These are phyloP conservation scores for Xestia c-nigrum DNA, from an alignment of 2,888 invertebrate genomes.

Conservation along the genomic window DNA sequence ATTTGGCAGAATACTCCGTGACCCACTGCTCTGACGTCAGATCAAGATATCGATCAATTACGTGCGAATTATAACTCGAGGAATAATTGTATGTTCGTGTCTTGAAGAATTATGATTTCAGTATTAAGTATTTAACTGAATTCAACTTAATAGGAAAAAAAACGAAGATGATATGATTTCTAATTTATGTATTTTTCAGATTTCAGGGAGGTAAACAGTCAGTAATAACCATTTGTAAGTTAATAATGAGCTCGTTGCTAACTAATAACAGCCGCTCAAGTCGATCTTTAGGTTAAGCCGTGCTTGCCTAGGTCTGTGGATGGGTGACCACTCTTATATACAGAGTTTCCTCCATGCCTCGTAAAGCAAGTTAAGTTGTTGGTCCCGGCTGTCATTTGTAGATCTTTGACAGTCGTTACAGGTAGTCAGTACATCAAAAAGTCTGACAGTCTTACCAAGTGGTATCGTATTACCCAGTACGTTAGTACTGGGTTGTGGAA, in stretches of 20 bases:
- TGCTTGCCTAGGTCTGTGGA: too few species aligned
- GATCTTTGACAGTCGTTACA: too few species aligned
- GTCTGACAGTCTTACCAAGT: too few species aligned
- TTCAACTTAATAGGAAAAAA: background rate
- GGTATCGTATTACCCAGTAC: too few species aligned
- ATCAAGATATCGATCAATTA: slow-evolving; percentile 28
- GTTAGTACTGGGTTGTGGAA: too few species aligned
- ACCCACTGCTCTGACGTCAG: slow-evolving; percentile 39
- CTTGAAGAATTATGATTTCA: background rate
- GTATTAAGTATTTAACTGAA: background rate
- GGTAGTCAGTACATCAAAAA: too few species aligned
- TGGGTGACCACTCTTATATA: too few species aligned
- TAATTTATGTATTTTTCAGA: background rate
- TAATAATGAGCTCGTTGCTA: background rate
- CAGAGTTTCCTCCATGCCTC: too few species aligned
- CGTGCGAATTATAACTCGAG: slow-evolving; percentile 24
- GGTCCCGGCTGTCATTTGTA: too few species aligned
- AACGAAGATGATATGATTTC: background rate
- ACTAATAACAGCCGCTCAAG: too few species aligned
- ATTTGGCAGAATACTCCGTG: slow-evolving; percentile 46
- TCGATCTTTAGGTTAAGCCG: too few species aligned
- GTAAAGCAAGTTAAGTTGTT: too few species aligned
- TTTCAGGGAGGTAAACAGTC: background rate
- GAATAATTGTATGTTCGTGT: slow-evolving; percentile 20
- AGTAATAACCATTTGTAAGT: background rate